Base-by-base conservation (phyloP, 2,797 vertebrate species). In the Parauchenoglanis punctatus region DNA sequence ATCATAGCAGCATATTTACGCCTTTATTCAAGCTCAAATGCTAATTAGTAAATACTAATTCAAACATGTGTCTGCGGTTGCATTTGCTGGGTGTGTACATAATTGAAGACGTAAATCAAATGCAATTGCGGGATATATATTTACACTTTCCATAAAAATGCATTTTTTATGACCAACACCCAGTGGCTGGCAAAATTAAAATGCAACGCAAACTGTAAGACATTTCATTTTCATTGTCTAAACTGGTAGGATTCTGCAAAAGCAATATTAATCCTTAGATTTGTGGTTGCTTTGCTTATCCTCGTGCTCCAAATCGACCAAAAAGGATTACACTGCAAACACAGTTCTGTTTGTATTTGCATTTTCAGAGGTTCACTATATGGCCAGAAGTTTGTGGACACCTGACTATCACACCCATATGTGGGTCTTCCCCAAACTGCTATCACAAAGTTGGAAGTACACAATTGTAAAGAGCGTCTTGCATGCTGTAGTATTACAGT, bases 81-180 rank as follows among this genome's bases (percentile, higher is more conserved):
- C 11, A 61, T 81, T 81, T 59, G 20, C 56, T 58, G 17, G 59
- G 72, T n/a, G 72, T 52, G 8, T 40, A 56, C 54, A 81, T 81
- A 61, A 81, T 65, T 82, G n/a, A 52, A 28, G 25, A 31, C 46
- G n/a, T 28, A 65, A 78, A 67, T 82, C n/a, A 82, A 28, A 67
- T 28, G 4, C 7, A 28, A 63, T n/a, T 81, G 12, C 58, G 65
- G 44, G 65, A 28, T 65, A 65, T 40, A 40, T 28, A 82, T 65
- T 65, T 82, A 65, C 7, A 11, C n/a, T 46, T 49, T 40, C 40
- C 40, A 40, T 40, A 40, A 40, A 40, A 40, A 40, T 40, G 25
- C 35, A 82, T 44, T 44, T 82, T 40, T 82, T 82, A 82, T 82
- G 81, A 65, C 59, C 23, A 81, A 35, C 17, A 56, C 17, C 35